phyloP scores from a whole-genome alignment of 2,113 vertebrate species.

The Oreochromis tanganicae region DNA sequence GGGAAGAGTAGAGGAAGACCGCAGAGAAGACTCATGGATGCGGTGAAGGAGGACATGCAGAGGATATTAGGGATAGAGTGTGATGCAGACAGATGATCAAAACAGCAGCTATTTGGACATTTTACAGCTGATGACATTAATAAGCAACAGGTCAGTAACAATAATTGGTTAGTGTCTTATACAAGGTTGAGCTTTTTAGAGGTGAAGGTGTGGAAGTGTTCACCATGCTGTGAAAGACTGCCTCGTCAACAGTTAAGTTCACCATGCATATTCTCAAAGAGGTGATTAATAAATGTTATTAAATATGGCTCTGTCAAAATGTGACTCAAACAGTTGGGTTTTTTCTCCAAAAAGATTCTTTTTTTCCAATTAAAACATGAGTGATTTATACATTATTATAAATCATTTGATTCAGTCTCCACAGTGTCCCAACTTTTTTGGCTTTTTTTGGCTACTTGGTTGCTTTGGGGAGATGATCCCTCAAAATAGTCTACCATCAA shows the following conservation, averaged over 20 bases:
- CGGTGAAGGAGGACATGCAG: not conserved
- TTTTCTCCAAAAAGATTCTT: rapidly evolving
- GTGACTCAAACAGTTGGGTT: not conserved
- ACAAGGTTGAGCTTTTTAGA: not conserved
- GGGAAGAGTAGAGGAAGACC: not conserved
- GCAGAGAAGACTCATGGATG: not conserved
- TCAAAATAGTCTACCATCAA: constrained; percentile 62
- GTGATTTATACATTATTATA: not conserved
- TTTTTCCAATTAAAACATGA: not conserved
- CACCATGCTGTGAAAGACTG: not conserved
- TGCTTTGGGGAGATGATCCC: constrained; percentile 30
- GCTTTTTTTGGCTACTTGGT: not conserved
- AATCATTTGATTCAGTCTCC: not conserved
- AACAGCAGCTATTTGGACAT: not conserved
- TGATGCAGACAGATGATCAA: not conserved
- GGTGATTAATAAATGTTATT: not conserved
- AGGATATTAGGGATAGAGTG: not conserved
- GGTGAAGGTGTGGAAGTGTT: not conserved
- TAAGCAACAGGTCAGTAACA: not conserved
- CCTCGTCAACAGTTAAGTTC: not conserved
- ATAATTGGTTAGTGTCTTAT: not conserved
- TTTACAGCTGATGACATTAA: not conserved
- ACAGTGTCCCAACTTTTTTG: not conserved
- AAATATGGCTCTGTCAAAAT: not conserved
- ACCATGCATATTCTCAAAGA: not conserved